These are phyloP conservation scores for Eriosoma lanigerum DNA, from an alignment of 1,140 invertebrate genomes.

Conservation along the genomic window DNA sequence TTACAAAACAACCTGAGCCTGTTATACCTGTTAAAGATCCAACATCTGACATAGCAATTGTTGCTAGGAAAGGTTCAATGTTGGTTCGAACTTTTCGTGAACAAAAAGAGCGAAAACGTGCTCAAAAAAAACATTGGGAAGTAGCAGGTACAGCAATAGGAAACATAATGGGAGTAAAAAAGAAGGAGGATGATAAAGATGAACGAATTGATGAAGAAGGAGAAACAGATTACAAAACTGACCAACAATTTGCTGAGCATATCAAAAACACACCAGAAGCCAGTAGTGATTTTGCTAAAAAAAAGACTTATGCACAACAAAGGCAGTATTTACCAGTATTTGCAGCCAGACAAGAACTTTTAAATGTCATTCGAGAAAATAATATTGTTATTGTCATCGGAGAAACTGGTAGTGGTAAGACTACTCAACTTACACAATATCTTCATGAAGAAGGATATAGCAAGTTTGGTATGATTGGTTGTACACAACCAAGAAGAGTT, in stretches of 20 bases:
- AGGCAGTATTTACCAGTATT: conserved; percentile 93
- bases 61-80: conserved; percentile 92
- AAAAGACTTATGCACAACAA: conserved; percentile 85
- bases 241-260: conserved; percentile 96
- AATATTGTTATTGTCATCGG: conserved; percentile 92
- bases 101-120: conserved; percentile 92
- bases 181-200: conserved; percentile 67
- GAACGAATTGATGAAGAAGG: conserved; percentile 65
- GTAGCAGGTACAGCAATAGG: conserved; percentile 94
- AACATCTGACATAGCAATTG: conserved; percentile 96
- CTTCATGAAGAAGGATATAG: conserved; percentile 97
- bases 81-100: conserved; percentile 89
- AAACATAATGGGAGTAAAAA: conserved; percentile 94
- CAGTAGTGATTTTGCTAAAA: conserved; percentile 85
- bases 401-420: conserved; percentile 99
- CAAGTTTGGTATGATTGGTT: conserved; percentile 86
- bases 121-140: conserved; percentile 99
- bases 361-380: conserved; percentile 94
- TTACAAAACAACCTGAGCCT: conserved; percentile 98
- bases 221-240: conserved; percentile 75
- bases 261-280: conserved; percentile 75
- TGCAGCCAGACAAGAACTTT: conserved; percentile 88
- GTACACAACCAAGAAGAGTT: conserved; percentile 80
- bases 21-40: conserved; percentile 93
- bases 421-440: conserved; percentile 98